A percentile compares a stretch with the other conserved stretches of the same genome.
Evolutionary conservation across 2,113 vertebrate genomes (phyloP).

Genomic region (Corapipo altera): DNA sequence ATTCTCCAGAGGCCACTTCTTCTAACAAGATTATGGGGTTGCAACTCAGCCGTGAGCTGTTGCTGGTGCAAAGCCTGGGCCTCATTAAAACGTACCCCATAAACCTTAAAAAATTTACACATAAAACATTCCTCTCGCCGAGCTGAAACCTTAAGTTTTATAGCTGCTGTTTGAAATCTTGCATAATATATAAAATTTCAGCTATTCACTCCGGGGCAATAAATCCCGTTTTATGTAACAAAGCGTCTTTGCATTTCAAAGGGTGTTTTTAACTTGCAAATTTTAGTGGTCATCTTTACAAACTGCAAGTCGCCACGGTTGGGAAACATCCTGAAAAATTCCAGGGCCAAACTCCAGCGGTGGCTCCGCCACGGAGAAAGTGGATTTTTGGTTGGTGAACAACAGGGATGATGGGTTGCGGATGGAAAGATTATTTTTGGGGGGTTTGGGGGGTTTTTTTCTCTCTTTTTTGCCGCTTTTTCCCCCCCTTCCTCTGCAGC

Average conservation of each 20-base stretch:
- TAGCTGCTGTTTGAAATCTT: conserved; percentile 76
- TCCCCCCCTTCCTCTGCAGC: accelerated
- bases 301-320: conserved; percentile 48
- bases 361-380: accelerated
- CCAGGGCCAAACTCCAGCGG: neutral
- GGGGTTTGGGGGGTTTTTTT: no score
- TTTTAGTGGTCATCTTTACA: conserved; percentile 78
- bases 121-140: conserved; percentile 75
- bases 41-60: conserved; percentile 52
- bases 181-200: conserved; percentile 80
- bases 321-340: neutral
- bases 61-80: conserved; percentile 69
- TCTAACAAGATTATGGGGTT: conserved; percentile 38
- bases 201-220: conserved; percentile 72
- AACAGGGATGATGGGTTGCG: neutral
- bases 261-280: conserved; percentile 76
- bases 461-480: accelerated
- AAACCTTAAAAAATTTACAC: conserved; percentile 81
- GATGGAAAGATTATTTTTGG: neutral
- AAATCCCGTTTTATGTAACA: conserved; percentile 78
- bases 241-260: conserved; percentile 79
- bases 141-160: conserved; percentile 76
- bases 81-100: conserved; percentile 79
- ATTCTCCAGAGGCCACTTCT: conserved; percentile 51
- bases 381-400: neutral